These are phyloP conservation scores for Ceriagrion tenellum DNA, from an alignment of 2,888 invertebrate genomes.

Conservation along the genomic window DNA sequence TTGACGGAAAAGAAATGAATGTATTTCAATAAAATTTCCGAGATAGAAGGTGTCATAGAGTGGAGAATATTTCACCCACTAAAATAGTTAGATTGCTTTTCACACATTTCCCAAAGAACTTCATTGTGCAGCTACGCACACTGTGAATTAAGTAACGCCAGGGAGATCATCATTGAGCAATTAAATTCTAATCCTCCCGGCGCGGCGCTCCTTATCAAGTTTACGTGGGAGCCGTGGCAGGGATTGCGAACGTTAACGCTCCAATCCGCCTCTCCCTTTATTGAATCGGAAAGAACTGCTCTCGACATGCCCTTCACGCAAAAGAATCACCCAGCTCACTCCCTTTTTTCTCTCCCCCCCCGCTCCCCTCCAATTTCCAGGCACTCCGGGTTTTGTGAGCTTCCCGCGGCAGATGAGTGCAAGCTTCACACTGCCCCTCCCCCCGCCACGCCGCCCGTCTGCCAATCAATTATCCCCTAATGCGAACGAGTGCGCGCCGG, in stretches of 20 bases:
- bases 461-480: slow-evolving; percentile 28
- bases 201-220: not conserved
- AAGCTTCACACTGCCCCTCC: not conserved
- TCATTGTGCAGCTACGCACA: not conserved
- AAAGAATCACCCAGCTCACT: not conserved
- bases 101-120: not conserved
- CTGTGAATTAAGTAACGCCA: not conserved
- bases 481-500: not conserved
- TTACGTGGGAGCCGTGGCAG: not conserved
- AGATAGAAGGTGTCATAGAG: not conserved
- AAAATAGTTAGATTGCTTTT: not conserved
- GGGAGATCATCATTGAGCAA: not conserved
- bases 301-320: not conserved
- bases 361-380: not conserved
- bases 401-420: not conserved
- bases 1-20: too few relatives aligned
- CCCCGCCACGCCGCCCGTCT: not conserved
- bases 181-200: not conserved
- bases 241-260: not conserved
- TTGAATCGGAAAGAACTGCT: not conserved
- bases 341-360: not conserved
- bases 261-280: not conserved
- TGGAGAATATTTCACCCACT: not conserved
- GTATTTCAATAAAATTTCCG: too few relatives aligned
- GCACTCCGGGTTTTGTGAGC: not conserved